Evolutionary conservation across 2,113 vertebrate species (phyloP).

Genomic region (Benitochromis conjunctus): DNA sequence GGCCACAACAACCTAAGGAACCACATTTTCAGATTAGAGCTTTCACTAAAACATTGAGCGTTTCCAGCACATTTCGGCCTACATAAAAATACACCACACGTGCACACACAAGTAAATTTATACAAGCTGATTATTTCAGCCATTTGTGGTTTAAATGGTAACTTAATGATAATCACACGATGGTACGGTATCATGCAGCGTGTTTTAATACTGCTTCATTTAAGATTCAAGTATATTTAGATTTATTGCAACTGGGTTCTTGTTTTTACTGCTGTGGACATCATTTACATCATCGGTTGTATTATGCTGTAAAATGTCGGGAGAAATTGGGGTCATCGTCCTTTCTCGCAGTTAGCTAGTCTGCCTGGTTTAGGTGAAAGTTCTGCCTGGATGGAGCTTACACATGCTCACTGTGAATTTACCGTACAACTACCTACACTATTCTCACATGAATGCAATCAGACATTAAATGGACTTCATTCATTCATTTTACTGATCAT

Average conservation of each 20-base stretch:
- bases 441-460: not conserved
- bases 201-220: not conserved
- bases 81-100: not conserved
- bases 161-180: slow-evolving; percentile 17
- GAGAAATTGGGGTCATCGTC: not conserved
- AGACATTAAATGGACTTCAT: not conserved
- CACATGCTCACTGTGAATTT: not conserved
- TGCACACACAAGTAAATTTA: slow-evolving; percentile 22
- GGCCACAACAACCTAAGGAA: slow-evolving; percentile 45
- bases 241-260: slow-evolving; percentile 1
- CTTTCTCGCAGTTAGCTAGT: not conserved
- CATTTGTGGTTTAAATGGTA: slow-evolving; percentile 16
- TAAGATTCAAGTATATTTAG: not conserved
- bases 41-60: slow-evolving; percentile 40
- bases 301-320: not conserved
- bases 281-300: not conserved
- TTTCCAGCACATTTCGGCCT: slow-evolving; percentile 17
- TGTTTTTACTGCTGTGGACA: not conserved
- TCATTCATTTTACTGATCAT: not conserved
- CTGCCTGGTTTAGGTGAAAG: not conserved
- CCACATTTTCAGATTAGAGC: slow-evolving; percentile 42
- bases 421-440: not conserved
- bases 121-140: slow-evolving; percentile 19
- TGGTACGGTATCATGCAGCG: not conserved
- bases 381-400: not conserved